Evolutionary conservation across 37 sponge, comb jelly and placozoan species (phyloP).

Genomic region (Agelas oroides): DNA sequence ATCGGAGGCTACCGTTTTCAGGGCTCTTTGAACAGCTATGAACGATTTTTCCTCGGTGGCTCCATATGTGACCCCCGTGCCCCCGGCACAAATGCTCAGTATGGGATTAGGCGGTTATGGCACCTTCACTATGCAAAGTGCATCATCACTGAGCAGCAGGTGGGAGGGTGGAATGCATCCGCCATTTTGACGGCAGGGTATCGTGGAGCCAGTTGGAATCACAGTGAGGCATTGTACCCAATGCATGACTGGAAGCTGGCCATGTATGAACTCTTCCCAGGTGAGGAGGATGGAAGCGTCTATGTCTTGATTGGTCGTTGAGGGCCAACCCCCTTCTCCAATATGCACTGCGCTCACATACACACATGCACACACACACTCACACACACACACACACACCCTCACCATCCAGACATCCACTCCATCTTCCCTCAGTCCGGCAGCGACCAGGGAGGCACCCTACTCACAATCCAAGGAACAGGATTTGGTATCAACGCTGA

Average conservation of each 20-base stretch:
- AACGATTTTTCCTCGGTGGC: conserved; percentile 54
- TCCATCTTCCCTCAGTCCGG: conserved; percentile 49
- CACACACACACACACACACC: conserved; percentile 5
- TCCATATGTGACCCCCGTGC: conserved; percentile 42
- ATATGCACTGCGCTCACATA: too few species aligned
- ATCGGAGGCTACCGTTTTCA: conserved; percentile 34
- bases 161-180: conserved; percentile 63
- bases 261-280: conserved; percentile 76
- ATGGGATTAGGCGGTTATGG: conserved; percentile 18
- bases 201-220: conserved; percentile 54
- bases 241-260: conserved; percentile 46
- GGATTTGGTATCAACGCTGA: conserved; percentile 48
- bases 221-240: conserved; percentile 51
- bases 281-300: conserved; percentile 13
- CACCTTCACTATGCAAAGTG: conserved; percentile 32
- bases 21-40: not conserved
- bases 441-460: conserved; percentile 57
- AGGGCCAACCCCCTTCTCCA: too few species aligned
- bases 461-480: conserved; percentile 57
- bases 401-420: conserved; percentile 44
- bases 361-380: conserved; percentile 6
- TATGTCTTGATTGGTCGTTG: not conserved
- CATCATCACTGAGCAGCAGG: not conserved
- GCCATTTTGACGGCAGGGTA: not conserved
- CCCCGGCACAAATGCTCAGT: conserved; percentile 28